A percentile compares a stretch with the other conserved stretches of the same genome.
Evolutionary conservation across 2,797 vertebrate species (phyloP).

Genomic region (Acanthornis magna): DNA sequence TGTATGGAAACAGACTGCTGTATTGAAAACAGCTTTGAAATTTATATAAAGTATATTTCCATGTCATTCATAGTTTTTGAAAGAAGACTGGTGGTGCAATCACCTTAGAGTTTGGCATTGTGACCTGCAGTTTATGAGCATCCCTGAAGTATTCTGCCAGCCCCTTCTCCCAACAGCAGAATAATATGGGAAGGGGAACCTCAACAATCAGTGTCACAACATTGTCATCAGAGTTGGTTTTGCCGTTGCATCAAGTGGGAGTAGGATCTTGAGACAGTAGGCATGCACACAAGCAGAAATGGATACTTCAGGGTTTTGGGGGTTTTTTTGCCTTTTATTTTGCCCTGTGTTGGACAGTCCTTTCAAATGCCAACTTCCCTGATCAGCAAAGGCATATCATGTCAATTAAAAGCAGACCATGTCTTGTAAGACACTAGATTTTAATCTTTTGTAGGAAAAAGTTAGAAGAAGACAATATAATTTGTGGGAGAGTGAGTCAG

Average conservation of each 20-base stretch:
- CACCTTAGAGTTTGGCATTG: neutral
- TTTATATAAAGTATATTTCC: neutral
- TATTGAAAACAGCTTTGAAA: neutral
- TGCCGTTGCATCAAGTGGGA: neutral
- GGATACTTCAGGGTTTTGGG: neutral
- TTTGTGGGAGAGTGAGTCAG: neutral
- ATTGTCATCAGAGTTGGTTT: neutral
- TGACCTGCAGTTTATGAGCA: neutral
- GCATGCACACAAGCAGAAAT: neutral
- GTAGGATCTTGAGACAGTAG: neutral
- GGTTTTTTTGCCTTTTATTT: neutral
- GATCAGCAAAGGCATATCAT: neutral
- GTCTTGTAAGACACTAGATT: neutral
- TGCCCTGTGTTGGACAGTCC: neutral
- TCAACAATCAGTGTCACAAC: neutral
- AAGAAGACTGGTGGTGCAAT: neutral
- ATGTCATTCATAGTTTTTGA: neutral
- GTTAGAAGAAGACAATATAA: neutral
- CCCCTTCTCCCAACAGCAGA: neutral
- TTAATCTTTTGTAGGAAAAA: constrained; percentile 3
- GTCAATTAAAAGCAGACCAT: neutral
- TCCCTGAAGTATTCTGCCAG: neutral
- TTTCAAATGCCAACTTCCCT: neutral
- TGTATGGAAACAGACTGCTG: neutral
- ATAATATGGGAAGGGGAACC: neutral